A percentile compares a stretch with the other conserved stretches of the same genome.
These are phyloP conservation scores for Melinopterus prodromus DNA, from an alignment of 2,888 invertebrate species.

Conservation along the genomic window DNA sequence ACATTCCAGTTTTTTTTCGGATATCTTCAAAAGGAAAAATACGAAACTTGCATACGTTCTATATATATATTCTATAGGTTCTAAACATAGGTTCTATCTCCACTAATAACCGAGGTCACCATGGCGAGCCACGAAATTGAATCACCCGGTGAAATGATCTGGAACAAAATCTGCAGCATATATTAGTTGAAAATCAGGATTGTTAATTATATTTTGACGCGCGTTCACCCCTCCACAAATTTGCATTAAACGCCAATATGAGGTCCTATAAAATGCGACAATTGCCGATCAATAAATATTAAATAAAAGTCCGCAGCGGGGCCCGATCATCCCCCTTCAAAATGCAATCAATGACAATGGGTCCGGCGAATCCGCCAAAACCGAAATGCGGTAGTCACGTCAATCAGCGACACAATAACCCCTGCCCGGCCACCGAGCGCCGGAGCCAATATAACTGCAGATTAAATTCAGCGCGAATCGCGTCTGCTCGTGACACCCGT, in stretches of 20 bases:
- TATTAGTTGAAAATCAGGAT: too few species aligned
- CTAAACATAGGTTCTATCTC: too few species aligned
- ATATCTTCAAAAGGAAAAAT: too few species aligned
- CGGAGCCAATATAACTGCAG: constrained; percentile 28
- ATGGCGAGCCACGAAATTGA: too few species aligned
- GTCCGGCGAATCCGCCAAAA: neutral
- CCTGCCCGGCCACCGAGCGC: neutral
- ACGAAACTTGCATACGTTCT: too few species aligned
- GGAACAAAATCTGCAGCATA: too few species aligned
- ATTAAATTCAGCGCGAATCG: constrained; percentile 30
- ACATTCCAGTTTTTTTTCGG: too few species aligned
- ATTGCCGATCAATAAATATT: neutral
- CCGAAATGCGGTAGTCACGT: neutral
- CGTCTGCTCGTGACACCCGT: constrained; percentile 36
- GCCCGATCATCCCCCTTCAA: neutral
- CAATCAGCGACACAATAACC: constrained; percentile 4
- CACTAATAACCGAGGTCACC: too few species aligned
- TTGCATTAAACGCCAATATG: neutral
- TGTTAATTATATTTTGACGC: too few species aligned
- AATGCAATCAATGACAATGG: neutral
- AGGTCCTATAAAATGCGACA: neutral
- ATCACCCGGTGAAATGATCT: too few species aligned
- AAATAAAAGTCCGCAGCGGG: neutral
- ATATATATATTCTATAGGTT: too few species aligned
- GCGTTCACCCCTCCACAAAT: too few species aligned